Percentiles rank a stretch among this genome's conserved stretches.
Evolutionary conservation across 2,113 vertebrate genomes (phyloP).

Genomic region (Myiagra hebetior): DNA sequence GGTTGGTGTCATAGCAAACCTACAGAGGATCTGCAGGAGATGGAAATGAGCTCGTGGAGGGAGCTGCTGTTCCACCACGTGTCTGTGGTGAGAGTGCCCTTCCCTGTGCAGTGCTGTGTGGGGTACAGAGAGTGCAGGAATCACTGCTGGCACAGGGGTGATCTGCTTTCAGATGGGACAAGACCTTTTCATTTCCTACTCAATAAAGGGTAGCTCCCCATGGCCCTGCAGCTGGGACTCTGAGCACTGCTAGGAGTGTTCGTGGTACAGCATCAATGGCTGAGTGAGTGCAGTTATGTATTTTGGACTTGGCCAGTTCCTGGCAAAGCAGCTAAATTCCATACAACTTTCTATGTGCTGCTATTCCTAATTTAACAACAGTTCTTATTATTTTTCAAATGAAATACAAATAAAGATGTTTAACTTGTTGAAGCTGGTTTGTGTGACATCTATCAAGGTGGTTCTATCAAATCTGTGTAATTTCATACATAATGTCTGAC

Average conservation of each 20-base stretch:
- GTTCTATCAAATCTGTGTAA: background rate
- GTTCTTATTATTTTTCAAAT: background rate
- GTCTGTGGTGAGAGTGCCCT: background rate
- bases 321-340: background rate
- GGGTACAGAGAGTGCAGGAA: background rate
- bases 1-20: background rate
- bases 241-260: background rate
- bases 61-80: background rate
- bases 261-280: background rate
- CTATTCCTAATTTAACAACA: background rate
- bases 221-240: background rate
- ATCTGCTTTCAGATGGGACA: background rate
- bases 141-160: accelerated
- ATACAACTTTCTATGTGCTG: background rate
- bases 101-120: background rate
- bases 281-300: background rate
- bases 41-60: background rate
- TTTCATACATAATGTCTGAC: background rate
- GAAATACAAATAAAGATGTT: background rate
- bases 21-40: background rate
- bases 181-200: background rate
- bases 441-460: background rate
- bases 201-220: background rate
- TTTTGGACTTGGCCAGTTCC: background rate
- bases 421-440: background rate